Conservation (phyloP, 2,888 invertebrate species). For the Drosophila austrosaltans region DNA sequence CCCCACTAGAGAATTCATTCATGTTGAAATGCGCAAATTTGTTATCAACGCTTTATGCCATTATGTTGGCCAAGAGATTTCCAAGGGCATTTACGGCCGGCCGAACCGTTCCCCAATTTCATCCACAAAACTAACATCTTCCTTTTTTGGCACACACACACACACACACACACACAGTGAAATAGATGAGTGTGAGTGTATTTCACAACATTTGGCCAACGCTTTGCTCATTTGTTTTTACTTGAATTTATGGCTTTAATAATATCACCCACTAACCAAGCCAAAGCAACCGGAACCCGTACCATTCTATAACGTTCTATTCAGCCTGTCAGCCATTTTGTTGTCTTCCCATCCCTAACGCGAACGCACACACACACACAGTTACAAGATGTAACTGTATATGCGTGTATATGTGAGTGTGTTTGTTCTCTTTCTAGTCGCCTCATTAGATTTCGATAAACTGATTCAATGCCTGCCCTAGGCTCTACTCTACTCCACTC, state of each 20-base stretch:
- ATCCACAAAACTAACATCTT: constrained; percentile 12
- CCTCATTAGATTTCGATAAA: constrained; percentile 75
- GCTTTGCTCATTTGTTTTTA: constrained; percentile 69
- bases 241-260: constrained; percentile 70
- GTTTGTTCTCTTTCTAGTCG: constrained; percentile 59
- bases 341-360: constrained; percentile 34
- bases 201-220: constrained; percentile 64
- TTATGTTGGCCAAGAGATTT: constrained; percentile 65
- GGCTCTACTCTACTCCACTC: constrained; percentile 6
- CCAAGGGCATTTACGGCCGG: constrained; percentile 13
- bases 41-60: constrained; percentile 80
- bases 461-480: constrained; percentile 54
- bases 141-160: constrained; percentile 22
- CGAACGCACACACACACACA: neutral
- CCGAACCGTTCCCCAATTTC: neutral
- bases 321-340: constrained; percentile 59
- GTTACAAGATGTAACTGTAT: neutral
- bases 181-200: constrained; percentile 8
- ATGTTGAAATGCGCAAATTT: constrained; percentile 81
- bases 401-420: constrained; percentile 17
- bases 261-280: constrained; percentile 34
- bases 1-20: constrained; percentile 79
- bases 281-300: constrained; percentile 43
- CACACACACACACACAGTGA: neutral
- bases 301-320: constrained; percentile 19